Percentiles rank a stretch among this genome's conserved stretches.
Evolutionary conservation across 2,797 vertebrate genomes (phyloP).

Genomic region (Phoebastria nigripes): DNA sequence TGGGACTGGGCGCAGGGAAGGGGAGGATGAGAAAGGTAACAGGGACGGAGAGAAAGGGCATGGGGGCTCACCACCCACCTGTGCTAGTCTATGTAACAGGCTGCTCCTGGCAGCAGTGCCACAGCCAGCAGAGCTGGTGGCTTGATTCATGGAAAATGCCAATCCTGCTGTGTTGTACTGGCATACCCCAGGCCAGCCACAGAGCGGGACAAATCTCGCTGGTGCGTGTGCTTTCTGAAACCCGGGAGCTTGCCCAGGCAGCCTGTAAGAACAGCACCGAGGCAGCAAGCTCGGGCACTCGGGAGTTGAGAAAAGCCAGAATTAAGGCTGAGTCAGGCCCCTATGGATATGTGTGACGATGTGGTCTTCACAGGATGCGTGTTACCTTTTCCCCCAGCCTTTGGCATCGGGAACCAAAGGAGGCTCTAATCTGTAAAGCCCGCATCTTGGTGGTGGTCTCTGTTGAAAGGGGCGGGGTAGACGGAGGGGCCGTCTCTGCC

Average conservation of each 20-base stretch:
- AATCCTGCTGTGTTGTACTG: background rate
- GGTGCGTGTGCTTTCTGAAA: background rate
- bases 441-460: background rate
- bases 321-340: background rate
- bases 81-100: accelerated
- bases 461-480: background rate
- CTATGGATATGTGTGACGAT: accelerated
- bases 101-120: background rate
- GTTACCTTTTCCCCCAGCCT: background rate
- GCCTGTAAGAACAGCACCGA: background rate
- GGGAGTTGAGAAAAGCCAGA: background rate
- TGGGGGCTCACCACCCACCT: background rate
- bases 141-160: background rate
- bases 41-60: background rate
- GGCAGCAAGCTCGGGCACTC: background rate
- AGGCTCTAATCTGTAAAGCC: background rate
- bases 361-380: background rate
- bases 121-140: background rate
- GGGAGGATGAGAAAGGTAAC: background rate
- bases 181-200: background rate
- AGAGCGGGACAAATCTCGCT: background rate
- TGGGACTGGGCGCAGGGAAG: background rate
- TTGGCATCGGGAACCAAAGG: background rate
- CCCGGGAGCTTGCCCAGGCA: background rate
- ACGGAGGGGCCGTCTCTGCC: accelerated